Evolutionary conservation across 1,140 invertebrate species (phyloP).

Genomic region (Arion vulgaris): DNA sequence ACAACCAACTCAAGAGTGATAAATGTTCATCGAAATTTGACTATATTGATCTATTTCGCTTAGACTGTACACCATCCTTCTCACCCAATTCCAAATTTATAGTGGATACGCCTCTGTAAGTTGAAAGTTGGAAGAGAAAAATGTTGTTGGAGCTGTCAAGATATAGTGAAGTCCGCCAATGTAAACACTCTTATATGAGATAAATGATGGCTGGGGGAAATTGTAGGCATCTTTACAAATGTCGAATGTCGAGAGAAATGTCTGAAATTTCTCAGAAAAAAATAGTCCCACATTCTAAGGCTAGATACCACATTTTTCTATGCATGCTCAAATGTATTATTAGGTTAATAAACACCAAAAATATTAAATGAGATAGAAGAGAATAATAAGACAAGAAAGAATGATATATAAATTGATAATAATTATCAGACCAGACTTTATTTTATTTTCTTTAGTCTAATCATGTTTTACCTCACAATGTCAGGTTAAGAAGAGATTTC

Average conservation of each 20-base stretch:
- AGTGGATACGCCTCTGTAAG: not conserved
- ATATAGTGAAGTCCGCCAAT: not conserved
- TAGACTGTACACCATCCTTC: not conserved
- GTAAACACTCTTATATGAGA: not conserved
- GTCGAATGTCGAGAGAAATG: not conserved
- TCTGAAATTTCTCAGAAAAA: not conserved
- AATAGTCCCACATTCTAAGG: no score
- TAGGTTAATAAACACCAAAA: no score
- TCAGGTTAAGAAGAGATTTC: no score
- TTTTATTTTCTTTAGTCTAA: no score
- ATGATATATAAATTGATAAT: no score
- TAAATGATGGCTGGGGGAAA: not conserved
- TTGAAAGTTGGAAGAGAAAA: not conserved
- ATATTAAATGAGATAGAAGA: no score
- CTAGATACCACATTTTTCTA: no score
- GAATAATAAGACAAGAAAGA: no score
- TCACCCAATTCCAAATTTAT: not conserved
- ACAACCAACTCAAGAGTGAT: not conserved
- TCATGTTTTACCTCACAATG: no score
- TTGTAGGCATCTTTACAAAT: not conserved
- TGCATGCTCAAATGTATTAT: no score
- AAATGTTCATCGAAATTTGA: not conserved
- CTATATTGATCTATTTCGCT: not conserved
- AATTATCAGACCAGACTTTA: no score
- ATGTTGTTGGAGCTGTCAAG: not conserved